phyloP scores from a whole-genome alignment of 2,888 invertebrate species.

The Frankliniella fusca region DNA sequence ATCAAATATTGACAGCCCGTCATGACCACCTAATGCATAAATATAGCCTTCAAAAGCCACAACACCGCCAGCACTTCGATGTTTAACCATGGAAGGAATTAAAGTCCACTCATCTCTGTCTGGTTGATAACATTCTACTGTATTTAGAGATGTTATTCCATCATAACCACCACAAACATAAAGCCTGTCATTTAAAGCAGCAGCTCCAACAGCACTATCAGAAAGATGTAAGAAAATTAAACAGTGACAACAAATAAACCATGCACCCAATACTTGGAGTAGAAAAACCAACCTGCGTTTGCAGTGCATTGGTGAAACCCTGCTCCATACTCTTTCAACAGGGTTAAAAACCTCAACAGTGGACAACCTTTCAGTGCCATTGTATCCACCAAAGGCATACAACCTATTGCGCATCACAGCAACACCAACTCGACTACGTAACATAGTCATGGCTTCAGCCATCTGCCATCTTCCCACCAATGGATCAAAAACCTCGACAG shows the following conservation, averaged over 20 bases:
- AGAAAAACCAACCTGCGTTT: constrained; percentile 60
- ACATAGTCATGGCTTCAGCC: constrained; percentile 78
- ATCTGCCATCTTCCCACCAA: constrained; percentile 64
- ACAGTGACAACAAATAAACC: constrained; percentile 22
- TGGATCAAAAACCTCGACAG: constrained; percentile 81
- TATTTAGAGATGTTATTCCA: constrained; percentile 74
- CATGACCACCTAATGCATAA: constrained; percentile 81
- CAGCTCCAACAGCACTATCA: constrained; percentile 71
- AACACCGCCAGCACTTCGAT: constrained; percentile 67
- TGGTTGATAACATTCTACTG: constrained; percentile 77
- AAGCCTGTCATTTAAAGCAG: constrained; percentile 70
- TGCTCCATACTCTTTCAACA: constrained; percentile 65
- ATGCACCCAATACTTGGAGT: background rate
- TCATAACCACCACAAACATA: constrained; percentile 85
- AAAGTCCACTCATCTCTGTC: constrained; percentile 68
- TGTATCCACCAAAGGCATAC: constrained; percentile 80
- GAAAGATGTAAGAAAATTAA: constrained; percentile 34
- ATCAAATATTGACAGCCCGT: constrained; percentile 81
- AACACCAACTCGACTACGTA: constrained; percentile 77
- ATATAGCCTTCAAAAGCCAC: constrained; percentile 67
- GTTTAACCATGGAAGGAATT: constrained; percentile 67
- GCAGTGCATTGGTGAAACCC: constrained; percentile 74
- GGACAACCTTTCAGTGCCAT: constrained; percentile 73
- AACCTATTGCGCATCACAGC: constrained; percentile 73
- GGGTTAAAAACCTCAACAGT: constrained; percentile 84